These are phyloP conservation scores for Pteronura brasiliensis DNA, from an alignment of 2,113 vertebrate species.

Conservation along the genomic window DNA sequence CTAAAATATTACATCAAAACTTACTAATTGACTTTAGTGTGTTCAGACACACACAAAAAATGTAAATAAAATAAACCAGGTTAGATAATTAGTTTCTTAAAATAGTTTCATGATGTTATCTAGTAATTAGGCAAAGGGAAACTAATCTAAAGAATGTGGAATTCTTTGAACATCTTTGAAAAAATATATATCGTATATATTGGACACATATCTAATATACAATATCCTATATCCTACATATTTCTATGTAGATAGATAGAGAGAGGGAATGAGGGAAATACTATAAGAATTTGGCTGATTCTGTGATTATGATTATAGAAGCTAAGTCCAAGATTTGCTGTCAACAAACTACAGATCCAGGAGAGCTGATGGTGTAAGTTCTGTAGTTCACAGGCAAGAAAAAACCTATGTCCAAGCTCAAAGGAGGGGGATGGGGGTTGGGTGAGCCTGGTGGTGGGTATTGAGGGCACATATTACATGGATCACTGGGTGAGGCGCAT, in stretches of 20 bases:
- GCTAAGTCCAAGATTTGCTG: background rate
- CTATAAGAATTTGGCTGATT: background rate
- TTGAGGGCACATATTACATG: too few species aligned
- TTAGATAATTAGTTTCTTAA: background rate
- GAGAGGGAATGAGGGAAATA: background rate
- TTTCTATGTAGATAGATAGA: background rate
- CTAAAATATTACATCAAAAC: conserved; percentile 17
- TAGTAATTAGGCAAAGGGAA: background rate
- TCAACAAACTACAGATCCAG: background rate
- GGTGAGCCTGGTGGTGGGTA: too few species aligned
- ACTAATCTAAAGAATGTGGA: background rate
- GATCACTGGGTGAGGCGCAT: too few species aligned
- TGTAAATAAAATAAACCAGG: background rate
- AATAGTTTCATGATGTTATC: background rate
- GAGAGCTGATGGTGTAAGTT: background rate
- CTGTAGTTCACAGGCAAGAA: background rate
- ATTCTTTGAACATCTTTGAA: background rate
- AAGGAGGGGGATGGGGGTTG: background rate
- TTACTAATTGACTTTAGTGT: background rate
- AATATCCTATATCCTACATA: background rate
- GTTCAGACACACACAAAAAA: background rate
- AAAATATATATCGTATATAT: background rate
- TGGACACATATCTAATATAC: background rate
- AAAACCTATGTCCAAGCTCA: background rate
- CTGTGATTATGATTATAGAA: background rate